Evolutionary conservation across 1,140 invertebrate species (phyloP), one percentile per base, ranked within the genome.

Genomic region (Drosophila guanche): DNA sequence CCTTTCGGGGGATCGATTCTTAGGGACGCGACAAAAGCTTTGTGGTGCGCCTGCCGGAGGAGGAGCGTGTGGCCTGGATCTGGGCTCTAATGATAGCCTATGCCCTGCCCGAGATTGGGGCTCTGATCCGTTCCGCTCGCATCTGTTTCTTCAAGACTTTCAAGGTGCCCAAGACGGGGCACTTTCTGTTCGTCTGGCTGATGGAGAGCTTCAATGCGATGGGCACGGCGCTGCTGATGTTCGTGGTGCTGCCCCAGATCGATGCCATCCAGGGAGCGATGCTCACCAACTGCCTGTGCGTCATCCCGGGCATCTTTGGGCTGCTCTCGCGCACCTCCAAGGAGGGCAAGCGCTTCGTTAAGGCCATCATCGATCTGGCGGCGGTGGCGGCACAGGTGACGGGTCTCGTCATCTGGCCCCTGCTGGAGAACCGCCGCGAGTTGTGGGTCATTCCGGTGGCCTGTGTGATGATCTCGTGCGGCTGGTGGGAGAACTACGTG

Each of bases 401-500:
- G 0, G 97, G 97, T 4, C 96, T 98, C 80, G 94, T 98, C 22
- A 94, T 98, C 4, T 99, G 97, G 97, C 97, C 97, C 14, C 91
- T 97, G 20, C 91, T 96, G 14, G 95, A 96, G 79, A 94, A 94
- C 47, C 94, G 94, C 25, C 94, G 94, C 1, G 93, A 94, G 55
- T 88, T 96, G 22, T 98, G 96, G 96, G 93, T 97, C 5, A 95
- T 98, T 55, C 97, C 98, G 0, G 91, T 97, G 0, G 93, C 97
- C 1, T 93, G 97, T 5, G 92, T 98, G 40, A 94, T 98, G 43
- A 95, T 98, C 42, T 99, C 97, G 3, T 94, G 97, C 27, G 96
- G 97, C 23, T 99, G 97, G 96, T 99, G 98, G 98, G 98, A 99
- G 92, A 99, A 99, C 92, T 99, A 97, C 88, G 96, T 98, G 0